phyloP scores from a whole-genome alignment of 2,113 vertebrate species.

The Perca schrenkii region DNA sequence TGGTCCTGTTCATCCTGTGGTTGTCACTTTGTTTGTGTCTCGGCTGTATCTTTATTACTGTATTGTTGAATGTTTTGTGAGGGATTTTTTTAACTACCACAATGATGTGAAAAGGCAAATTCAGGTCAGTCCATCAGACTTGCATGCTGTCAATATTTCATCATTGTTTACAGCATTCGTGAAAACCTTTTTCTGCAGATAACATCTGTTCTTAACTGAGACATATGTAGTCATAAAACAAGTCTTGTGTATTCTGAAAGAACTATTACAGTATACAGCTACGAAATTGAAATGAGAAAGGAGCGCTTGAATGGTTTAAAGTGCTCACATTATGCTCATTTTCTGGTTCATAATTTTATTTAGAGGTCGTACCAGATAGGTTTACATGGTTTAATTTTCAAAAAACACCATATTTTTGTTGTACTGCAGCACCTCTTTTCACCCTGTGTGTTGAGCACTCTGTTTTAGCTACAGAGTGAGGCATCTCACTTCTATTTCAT shows the following conservation, averaged over 20 bases:
- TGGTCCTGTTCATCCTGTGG: constrained; percentile 52
- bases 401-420: too few species aligned
- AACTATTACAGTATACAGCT: background rate
- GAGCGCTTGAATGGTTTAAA: background rate
- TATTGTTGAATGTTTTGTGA: constrained; percentile 30
- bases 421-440: too few species aligned
- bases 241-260: background rate
- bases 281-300: background rate
- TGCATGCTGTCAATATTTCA: constrained; percentile 10
- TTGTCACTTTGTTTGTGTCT: constrained; percentile 46
- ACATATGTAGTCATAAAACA: background rate
- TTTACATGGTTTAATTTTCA: too few species aligned
- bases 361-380: too few species aligned
- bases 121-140: constrained; percentile 10
- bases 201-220: background rate
- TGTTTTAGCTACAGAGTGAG: too few species aligned
- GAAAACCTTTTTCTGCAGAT: constrained; percentile 2
- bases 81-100: background rate
- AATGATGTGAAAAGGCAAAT: constrained; percentile 36
- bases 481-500: too few species aligned
- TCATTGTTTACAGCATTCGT: background rate
- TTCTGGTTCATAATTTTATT: too few species aligned
- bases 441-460: too few species aligned
- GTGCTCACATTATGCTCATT: too few species aligned
- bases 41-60: constrained; percentile 26